A percentile compares a stretch with the other conserved stretches of the same genome.
Evolutionary conservation across 1,140 invertebrate genomes (phyloP).

Genomic region (Conopomorpha cramerella): DNA sequence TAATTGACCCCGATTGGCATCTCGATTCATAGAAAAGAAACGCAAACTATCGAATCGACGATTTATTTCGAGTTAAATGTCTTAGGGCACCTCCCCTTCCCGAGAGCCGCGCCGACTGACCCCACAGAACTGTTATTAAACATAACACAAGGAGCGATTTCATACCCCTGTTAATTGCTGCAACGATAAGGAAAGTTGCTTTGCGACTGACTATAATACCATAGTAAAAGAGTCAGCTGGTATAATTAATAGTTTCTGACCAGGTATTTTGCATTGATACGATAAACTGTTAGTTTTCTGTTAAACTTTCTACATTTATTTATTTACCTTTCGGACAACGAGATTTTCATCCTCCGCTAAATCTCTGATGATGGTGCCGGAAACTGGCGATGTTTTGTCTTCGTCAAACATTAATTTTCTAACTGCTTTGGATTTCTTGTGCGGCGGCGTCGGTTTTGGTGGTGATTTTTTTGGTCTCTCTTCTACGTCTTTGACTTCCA

Average conservation of each 20-base stretch:
- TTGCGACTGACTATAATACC: constrained; percentile 30
- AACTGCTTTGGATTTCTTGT: constrained; percentile 68
- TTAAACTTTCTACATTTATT: background rate
- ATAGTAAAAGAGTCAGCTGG: constrained; percentile 34
- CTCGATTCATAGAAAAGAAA: constrained; percentile 16
- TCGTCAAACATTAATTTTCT: constrained; percentile 88
- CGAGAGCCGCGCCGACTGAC: constrained; percentile 29
- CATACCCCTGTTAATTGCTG: constrained; percentile 46
- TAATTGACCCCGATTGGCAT: constrained; percentile 12
- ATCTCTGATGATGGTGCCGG: constrained; percentile 91
- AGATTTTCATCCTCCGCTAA: constrained; percentile 79
- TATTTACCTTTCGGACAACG: constrained; percentile 70
- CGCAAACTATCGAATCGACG: constrained; percentile 22
- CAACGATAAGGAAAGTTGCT: constrained; percentile 46
- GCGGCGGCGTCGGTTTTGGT: constrained; percentile 21
- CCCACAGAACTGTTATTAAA: constrained; percentile 49
- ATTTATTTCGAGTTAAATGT: constrained; percentile 45
- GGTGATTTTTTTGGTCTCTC: constrained; percentile 44
- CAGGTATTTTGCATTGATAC: constrained; percentile 13
- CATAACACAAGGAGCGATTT: constrained; percentile 45
- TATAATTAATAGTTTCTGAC: constrained; percentile 40
- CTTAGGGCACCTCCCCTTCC: constrained; percentile 20
- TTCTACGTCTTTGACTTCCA: constrained; percentile 46
- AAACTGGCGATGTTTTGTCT: constrained; percentile 96
- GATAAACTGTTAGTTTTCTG: constrained; percentile 11